Base-by-base conservation (phyloP, 2,888 invertebrate species). In the Asteroscopus sphinx region DNA sequence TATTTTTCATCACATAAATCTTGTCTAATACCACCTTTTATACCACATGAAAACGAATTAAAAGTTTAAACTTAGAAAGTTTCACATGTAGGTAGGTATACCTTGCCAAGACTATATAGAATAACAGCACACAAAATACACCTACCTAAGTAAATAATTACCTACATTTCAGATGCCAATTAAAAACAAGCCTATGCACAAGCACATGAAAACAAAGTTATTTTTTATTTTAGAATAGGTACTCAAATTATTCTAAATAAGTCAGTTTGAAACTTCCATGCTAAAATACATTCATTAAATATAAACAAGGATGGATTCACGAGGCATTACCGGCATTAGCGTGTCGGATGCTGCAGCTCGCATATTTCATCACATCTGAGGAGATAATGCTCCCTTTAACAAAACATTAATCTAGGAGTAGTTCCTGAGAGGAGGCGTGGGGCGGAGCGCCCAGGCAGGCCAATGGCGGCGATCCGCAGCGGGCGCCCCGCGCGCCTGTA, bases 401-500 rank as follows among this genome's bases (percentile, higher is more conserved):
- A 61, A 67, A 64, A 63, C 76, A 81, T 80, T 81, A 79, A 82
- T 81, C 82, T 85, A 82, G 74, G 75, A 78, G 75, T 70, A 57
- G 71, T 77, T 42, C 55, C 55, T 30, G 64, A 59, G 75, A 72
- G 68, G 68, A 80, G 85, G 86, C 86, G 86, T 68, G 79, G 66
- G 71, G 70, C 47, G 79, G 80, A 73, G 86, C 78, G 77, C 84
- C 81, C 69, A 46, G 33, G 42, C 59, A 73, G 63, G 72, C 88
- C 86, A 86, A 86, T 85, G 49, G 76, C 76, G 66, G 60, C 44
- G 45, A 60, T 51, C 37, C 35, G 25, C 6, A 33, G 12, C 46
- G 53, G 40, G 62, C 66, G 47, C 70, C 68, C 70, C 70, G 66
- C 71, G 64, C 64, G 30, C 53, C 70, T 65, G 58, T 65, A 57